phyloP scores from a whole-genome alignment of 2,888 invertebrate species.

The Portevinia maculata region DNA sequence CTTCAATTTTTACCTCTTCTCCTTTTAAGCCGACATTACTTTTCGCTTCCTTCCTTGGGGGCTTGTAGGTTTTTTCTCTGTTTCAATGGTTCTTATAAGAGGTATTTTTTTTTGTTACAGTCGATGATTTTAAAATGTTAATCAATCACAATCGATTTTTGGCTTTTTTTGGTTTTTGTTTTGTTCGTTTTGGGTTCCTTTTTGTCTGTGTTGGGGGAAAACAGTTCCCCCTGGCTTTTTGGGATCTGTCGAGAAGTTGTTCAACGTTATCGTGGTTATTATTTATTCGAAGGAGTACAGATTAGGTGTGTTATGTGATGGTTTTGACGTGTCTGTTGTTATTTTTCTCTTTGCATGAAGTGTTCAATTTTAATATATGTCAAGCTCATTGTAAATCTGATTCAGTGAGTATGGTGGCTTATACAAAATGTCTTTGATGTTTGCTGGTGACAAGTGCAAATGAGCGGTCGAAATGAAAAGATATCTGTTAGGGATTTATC shows the following conservation, averaged over 20 bases:
- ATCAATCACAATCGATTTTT: conserved; percentile 68
- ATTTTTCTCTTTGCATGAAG: conserved; percentile 9
- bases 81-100: conserved; percentile 29
- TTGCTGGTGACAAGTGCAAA: conserved; percentile 40
- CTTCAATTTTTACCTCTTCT: conserved; percentile 31
- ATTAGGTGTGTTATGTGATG: conserved; percentile 38
- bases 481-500: no score
- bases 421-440: conserved; percentile 44
- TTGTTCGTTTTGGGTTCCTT: conserved; percentile 17
- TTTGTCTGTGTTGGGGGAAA: conserved; percentile 4
- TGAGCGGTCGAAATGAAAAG: conserved; percentile 7
- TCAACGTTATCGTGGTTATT: conserved; percentile 63
- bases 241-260: conserved; percentile 45
- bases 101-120: conserved; percentile 63
- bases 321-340: conserved; percentile 20
- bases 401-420: conserved; percentile 19
- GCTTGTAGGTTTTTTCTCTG: conserved; percentile 20
- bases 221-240: conserved; percentile 25
- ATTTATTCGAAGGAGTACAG: conserved; percentile 51
- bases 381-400: conserved; percentile 27
- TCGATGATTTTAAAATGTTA: conserved; percentile 68
- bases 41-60: conserved; percentile 11
- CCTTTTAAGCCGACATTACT: conserved; percentile 41
- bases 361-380: not conserved
- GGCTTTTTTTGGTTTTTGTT: conserved; percentile 15